Conservation (phyloP, 2,888 invertebrate species). For the Orthonychiurus folsomi region DNA sequence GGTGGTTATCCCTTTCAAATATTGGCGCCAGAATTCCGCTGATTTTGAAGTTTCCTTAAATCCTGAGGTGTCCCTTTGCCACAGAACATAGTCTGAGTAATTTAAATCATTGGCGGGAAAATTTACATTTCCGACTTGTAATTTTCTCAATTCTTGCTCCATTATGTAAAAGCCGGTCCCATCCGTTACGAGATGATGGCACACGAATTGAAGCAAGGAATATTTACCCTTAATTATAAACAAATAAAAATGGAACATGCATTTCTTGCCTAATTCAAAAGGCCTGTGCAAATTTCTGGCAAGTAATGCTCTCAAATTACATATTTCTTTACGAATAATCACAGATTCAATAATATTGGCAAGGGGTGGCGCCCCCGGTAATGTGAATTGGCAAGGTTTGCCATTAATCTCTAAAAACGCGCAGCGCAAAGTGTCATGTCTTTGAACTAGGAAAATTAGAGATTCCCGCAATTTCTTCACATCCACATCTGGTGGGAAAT, state of each 20-base stretch:
- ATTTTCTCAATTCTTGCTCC: not conserved
- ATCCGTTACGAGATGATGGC: conserved; percentile 1
- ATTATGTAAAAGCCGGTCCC: conserved; percentile 7
- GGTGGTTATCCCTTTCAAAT: not conserved
- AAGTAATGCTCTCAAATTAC: not conserved
- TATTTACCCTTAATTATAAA: not conserved
- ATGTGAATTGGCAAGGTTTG: not conserved
- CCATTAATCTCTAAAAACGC: not conserved
- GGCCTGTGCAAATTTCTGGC: not conserved
- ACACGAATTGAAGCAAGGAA: not conserved
- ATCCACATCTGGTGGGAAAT: not conserved
- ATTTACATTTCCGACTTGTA: not conserved
- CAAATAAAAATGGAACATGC: not conserved
- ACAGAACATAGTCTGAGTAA: conserved; percentile 1
- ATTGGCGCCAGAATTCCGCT: not conserved
- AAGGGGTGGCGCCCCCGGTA: not conserved
- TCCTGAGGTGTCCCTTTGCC: too few species aligned
- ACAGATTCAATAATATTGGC: not conserved
- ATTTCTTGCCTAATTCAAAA: not conserved
- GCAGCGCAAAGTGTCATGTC: not conserved
- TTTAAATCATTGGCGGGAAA: not conserved
- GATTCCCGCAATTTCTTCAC: not conserved
- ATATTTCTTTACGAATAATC: not conserved
- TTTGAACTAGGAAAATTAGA: not conserved
- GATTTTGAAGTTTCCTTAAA: not conserved